These are phyloP conservation scores for Chouioia cunea DNA, from an alignment of 2,888 invertebrate species.

Conservation along the genomic window DNA sequence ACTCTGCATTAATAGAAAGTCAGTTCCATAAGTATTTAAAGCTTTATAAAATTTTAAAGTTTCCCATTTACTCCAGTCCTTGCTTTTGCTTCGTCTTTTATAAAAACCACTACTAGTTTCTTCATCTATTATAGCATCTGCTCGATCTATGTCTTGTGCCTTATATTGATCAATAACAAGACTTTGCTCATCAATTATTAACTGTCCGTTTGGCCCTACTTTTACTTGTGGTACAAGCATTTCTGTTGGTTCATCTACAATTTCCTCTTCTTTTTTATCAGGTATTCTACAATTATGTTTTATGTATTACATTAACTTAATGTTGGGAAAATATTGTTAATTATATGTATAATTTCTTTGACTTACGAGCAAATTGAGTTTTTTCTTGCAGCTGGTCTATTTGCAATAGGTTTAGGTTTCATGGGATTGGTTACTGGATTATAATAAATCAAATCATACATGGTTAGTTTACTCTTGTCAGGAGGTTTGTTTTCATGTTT, in stretches of 20 bases:
- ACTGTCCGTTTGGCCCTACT: constrained; percentile 86
- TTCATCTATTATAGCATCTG: constrained; percentile 77
- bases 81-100: constrained; percentile 77
- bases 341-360: background rate
- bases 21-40: constrained; percentile 89
- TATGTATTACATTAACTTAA: background rate
- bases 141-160: constrained; percentile 75
- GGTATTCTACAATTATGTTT: background rate
- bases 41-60: constrained; percentile 94
- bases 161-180: constrained; percentile 83
- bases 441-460: constrained; percentile 93
- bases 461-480: constrained; percentile 81
- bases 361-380: constrained; percentile 58
- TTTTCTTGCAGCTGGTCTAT: constrained; percentile 44
- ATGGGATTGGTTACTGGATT: constrained; percentile 87
- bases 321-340: background rate
- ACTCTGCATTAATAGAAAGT: constrained; percentile 90
- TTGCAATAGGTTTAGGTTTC: constrained; percentile 58
- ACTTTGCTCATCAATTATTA: constrained; percentile 88
- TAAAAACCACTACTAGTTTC: constrained; percentile 75
- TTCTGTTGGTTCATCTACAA: constrained; percentile 64
- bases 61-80: constrained; percentile 83
- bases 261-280: constrained; percentile 40
- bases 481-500: constrained; percentile 71
- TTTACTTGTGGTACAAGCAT: constrained; percentile 87